Evolutionary conservation across 2,797 vertebrate genomes (phyloP), one percentile per base, ranked within the genome.

Genomic region (Buphagus erythrorhynchus): DNA sequence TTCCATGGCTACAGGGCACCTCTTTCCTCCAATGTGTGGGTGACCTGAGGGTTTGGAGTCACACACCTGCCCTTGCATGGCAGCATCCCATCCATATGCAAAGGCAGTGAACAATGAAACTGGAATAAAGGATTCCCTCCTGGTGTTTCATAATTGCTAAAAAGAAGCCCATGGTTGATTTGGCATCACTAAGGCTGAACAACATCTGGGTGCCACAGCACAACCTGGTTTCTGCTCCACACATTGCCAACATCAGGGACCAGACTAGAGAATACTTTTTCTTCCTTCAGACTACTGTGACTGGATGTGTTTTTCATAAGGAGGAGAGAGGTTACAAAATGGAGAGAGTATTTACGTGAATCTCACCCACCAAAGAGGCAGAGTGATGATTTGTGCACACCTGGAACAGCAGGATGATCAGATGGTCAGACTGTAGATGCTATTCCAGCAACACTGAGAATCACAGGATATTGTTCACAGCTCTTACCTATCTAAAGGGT

Each of bases 21-120:
- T 73, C 24, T 46, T 84, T 46, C 42, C 55, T 73, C 61, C 33
- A 24, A 2, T 0, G 0, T 7, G 7, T 17, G 43, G 13, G 14
- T 57, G 38, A 58, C 24, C 55, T 48, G 46, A 45, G n/a, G 18
- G 38, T 62, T 69, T 26, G 22, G 9, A 26, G 29, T 62, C 55
- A 35, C 13, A 6, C 16, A 57, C 22, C 38, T 69, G 29, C 38
- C 7, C n/a, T 42, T 29, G 13, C 45, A 29, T 6, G 25, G 33
- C 26, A 29, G 5, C 36, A 66, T 69, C 89, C 79, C 31, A 36
- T 29, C 42, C 24, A 15, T 4, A 6, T 52, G n/a, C 13, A 52
- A 45, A 61, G 9, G 1, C 22, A 52, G 17, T 52, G 40, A 16
- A 25, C 3, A 22, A 6, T 24, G 49, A 83, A 45, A 52, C 31